Percentiles rank a stretch among this genome's conserved stretches.
phyloP scores from a whole-genome alignment of 2,888 invertebrate genomes.

The Panopea generosa region DNA sequence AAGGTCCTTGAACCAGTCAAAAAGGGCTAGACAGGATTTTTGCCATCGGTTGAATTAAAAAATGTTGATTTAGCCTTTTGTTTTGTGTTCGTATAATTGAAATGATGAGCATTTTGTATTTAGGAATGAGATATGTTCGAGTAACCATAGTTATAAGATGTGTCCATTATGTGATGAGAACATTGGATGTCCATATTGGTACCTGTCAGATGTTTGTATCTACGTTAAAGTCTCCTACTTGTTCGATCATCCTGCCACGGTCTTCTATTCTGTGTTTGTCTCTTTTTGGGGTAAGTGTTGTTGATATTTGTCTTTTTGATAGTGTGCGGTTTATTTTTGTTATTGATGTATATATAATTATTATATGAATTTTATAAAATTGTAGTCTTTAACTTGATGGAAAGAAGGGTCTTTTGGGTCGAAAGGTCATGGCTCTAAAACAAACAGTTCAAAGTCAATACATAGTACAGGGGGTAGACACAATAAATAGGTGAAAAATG shows the following conservation, averaged over 20 bases:
- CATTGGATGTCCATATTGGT: slow-evolving; percentile 87
- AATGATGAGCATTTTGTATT: slow-evolving; percentile 14
- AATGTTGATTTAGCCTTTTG: too few relatives aligned
- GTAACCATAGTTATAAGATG: slow-evolving; percentile 86
- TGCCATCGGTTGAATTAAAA: too few relatives aligned
- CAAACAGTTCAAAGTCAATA: too few relatives aligned
- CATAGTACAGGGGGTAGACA: too few relatives aligned
- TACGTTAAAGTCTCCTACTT: slow-evolving; percentile 86
- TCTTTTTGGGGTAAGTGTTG: slow-evolving; percentile 87
- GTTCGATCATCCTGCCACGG: slow-evolving; percentile 88
- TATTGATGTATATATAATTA: too few relatives aligned
- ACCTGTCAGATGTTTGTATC: slow-evolving; percentile 87
- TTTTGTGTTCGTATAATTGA: too few relatives aligned
- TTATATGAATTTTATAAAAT: too few relatives aligned
- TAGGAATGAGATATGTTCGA: slow-evolving; percentile 86
- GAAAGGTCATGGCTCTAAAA: neutral
- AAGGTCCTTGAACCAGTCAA: too few relatives aligned
- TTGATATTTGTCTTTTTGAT: too few relatives aligned
- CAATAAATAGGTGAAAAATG: too few relatives aligned
- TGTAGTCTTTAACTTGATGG: neutral
- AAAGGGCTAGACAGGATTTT: too few relatives aligned
- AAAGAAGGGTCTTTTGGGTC: neutral
- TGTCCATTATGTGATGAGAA: slow-evolving; percentile 87
- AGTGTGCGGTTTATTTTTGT: too few relatives aligned
- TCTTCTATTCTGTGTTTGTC: slow-evolving; percentile 87